These are phyloP conservation scores for Myiopsitta monachus DNA, from an alignment of 2,113 vertebrate genomes.

Conservation along the genomic window DNA sequence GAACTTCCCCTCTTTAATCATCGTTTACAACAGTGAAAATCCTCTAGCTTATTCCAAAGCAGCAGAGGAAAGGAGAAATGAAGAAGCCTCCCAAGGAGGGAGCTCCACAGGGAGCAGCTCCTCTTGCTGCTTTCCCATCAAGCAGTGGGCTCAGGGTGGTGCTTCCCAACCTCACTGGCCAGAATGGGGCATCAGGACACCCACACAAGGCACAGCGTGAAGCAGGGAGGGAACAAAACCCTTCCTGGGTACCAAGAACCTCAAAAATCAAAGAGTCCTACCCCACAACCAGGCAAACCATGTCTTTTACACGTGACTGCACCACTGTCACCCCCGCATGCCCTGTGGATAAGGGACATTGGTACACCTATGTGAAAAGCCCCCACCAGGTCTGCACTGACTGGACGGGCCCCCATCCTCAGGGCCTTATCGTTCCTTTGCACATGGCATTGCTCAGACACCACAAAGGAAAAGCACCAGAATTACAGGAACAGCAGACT, in stretches of 20 bases:
- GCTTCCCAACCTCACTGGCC: not conserved
- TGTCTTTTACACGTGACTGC: accelerated
- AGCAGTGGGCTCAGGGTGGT: accelerated
- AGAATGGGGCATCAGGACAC: not conserved
- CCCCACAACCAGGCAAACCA: not conserved
- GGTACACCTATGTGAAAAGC: accelerated
- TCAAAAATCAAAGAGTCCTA: not conserved
- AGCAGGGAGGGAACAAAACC: not conserved
- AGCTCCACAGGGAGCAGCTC: not conserved
- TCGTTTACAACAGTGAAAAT: not conserved
- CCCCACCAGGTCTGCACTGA: not conserved
- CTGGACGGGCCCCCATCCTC: accelerated
- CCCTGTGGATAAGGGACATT: accelerated
- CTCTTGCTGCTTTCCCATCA: not conserved
- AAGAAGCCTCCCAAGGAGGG: not conserved
- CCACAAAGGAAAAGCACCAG: accelerated
- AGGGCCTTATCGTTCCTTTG: not conserved
- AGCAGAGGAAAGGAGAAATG: not conserved
- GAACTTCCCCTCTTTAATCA: not conserved
- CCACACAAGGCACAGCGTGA: accelerated
- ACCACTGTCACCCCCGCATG: accelerated
- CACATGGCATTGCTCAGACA: accelerated
- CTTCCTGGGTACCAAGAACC: not conserved
- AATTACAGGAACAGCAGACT: not conserved
- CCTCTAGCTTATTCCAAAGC: not conserved